Conservation (phyloP, 37 sponge, comb jelly and placozoan species). For the Eunapius fragilis region DNA sequence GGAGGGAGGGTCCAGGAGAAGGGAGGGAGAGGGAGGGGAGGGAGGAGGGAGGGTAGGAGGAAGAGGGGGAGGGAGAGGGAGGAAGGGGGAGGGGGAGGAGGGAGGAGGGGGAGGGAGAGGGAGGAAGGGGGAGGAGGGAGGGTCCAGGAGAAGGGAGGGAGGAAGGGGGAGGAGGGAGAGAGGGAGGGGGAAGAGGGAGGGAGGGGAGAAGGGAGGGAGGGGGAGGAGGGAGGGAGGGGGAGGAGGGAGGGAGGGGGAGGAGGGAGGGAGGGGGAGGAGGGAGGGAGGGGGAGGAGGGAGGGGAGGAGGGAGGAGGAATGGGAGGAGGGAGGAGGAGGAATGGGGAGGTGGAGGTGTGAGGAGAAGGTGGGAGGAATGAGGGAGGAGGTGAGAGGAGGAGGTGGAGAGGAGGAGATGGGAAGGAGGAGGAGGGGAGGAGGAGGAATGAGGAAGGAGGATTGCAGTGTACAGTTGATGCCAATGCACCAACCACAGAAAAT, state of each 20-base stretch:
- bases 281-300: neutral
- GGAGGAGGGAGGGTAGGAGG: neutral
- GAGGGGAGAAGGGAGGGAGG: neutral
- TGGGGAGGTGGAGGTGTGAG: neutral
- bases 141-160: constrained; percentile 9
- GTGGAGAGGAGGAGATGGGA: neutral
- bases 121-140: neutral
- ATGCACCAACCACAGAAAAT: too few species aligned
- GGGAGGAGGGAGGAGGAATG: too few species aligned
- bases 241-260: neutral
- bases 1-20: neutral
- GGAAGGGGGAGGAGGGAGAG: neutral
- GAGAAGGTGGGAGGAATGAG: too few species aligned
- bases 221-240: neutral
- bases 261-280: too few species aligned
- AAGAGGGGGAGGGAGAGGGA: neutral
- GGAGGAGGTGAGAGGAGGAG: too few species aligned
- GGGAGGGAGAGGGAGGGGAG: neutral
- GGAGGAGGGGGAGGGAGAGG: neutral
- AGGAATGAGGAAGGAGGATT: neutral
- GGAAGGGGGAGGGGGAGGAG: neutral
- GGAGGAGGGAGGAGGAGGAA: neutral
- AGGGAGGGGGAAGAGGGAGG: neutral
- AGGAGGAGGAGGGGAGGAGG: neutral
- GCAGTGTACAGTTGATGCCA: too few species aligned